Evolutionary conservation across 1,140 invertebrate species (phyloP).

Genomic region (Panagrolaimus sp.): DNA sequence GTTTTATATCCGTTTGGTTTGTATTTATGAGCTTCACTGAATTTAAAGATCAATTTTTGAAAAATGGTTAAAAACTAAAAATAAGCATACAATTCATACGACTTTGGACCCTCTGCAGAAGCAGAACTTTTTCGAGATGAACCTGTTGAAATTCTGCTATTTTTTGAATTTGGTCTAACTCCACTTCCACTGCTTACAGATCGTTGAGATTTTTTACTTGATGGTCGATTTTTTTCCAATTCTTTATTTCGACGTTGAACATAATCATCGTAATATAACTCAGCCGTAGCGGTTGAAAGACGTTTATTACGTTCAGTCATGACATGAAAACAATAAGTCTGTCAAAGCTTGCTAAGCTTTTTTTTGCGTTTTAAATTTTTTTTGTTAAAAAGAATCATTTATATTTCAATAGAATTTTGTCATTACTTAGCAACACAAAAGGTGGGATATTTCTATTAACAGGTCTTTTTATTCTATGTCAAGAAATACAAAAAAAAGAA

Average conservation of each 20-base stretch:
- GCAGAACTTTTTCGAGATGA: background rate
- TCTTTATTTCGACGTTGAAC: constrained; percentile 9
- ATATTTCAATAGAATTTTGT: too few species aligned
- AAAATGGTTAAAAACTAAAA: background rate
- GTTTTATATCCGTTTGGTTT: constrained; percentile 16
- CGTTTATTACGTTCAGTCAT: background rate
- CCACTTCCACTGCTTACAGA: background rate
- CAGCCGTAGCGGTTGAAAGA: background rate
- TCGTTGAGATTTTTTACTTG: background rate
- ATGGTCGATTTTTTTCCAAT: background rate
- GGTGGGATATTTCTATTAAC: too few species aligned
- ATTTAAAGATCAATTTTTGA: constrained; percentile 4
- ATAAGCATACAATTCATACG: constrained; percentile 9
- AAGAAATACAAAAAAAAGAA: too few species aligned
- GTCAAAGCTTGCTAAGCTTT: too few species aligned
- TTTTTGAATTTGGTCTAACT: background rate
- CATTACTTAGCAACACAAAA: too few species aligned
- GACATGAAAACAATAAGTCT: too few species aligned
- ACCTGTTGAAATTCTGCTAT: background rate
- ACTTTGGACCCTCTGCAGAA: background rate
- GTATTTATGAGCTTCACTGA: constrained; percentile 15
- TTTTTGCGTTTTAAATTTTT: too few species aligned
- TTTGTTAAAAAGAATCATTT: too few species aligned
- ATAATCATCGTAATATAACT: constrained; percentile 13
- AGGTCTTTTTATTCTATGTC: too few species aligned